Evolutionary conservation across 1,140 invertebrate species (phyloP), one percentile per base, ranked within the genome.

Genomic region (Drosophila albomicans): DNA sequence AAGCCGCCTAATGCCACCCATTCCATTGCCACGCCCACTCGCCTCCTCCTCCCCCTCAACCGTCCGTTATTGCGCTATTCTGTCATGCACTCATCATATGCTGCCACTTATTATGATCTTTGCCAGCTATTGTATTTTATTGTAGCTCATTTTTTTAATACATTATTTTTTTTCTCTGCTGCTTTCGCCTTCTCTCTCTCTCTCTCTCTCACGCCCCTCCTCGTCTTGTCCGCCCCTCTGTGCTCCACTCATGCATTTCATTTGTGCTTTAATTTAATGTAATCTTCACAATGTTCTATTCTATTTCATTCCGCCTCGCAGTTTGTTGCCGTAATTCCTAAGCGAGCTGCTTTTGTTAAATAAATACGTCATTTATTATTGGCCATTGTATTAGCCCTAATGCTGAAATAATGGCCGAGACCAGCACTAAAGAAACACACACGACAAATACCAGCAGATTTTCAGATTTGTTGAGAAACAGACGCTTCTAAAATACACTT

Each of bases 261-360:
- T 79, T 81, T 85, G 77, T 80, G 72, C 56, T 51, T 75, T 73
- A 82, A 87, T 82, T 87, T 73, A 87, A 73, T 75, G 64, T 71
- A 76, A 81, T 75, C 75, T 72, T 61, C 51, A 68, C 64, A 79
- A 79, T 74, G 65, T 78, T 78, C 66, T 81, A 78, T 61, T 78
- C 28, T 52, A 30, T 48, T 51, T 48, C 1, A 16, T 15, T 32
- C 3, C 20, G 6, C 20, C 15, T 52, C 7, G 48, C 51, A 20
- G 46, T 46, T 65, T 20, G 32, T 20, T 77, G 72, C 58, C 35
- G 54, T 78, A 69, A 74, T 75, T 77, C 30, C 45, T 64, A 38
- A 48, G 13, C 30, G 56, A 57, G 59, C 43, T n/a, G 45, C 62
- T 68, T 77, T 74, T 69, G 49, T 64, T 59, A 58, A 67, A 58